Evolutionary conservation across 2,113 vertebrate species (phyloP).

Genomic region (Cochlearius cochlearius): DNA sequence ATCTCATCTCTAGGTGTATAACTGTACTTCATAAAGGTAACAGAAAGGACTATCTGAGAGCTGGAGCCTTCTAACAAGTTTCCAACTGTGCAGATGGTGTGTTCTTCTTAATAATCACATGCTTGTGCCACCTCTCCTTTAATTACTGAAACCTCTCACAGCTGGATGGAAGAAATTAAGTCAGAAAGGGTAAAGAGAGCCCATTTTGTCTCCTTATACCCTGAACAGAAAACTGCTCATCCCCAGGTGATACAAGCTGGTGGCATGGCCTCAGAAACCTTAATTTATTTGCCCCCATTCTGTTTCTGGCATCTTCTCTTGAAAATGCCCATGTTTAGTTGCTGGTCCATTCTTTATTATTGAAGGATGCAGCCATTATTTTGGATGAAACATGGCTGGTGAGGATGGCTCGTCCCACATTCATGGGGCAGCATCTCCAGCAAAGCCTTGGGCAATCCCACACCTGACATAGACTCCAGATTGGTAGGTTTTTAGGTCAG

Average conservation of each 20-base stretch:
- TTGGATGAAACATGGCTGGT: neutral
- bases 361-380: neutral
- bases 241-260: neutral
- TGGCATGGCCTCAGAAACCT: neutral
- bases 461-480: rapidly evolving
- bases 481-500: neutral
- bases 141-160: conserved; percentile 52
- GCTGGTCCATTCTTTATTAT: neutral
- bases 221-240: neutral
- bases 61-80: conserved; percentile 25
- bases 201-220: neutral
- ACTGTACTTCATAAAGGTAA: conserved; percentile 11
- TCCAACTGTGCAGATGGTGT: conserved; percentile 42
- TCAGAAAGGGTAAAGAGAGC: conserved; percentile 15
- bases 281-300: neutral
- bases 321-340: neutral
- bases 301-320: neutral
- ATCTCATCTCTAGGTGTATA: neutral
- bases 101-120: conserved; percentile 28
- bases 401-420: neutral
- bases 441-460: neutral
- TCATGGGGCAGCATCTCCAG: neutral
- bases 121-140: conserved; percentile 7
- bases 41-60: neutral
- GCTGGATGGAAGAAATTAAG: conserved; percentile 24